Conservation (phyloP, 2,113 vertebrate species). For the Cricetomys ansorgei region DNA sequence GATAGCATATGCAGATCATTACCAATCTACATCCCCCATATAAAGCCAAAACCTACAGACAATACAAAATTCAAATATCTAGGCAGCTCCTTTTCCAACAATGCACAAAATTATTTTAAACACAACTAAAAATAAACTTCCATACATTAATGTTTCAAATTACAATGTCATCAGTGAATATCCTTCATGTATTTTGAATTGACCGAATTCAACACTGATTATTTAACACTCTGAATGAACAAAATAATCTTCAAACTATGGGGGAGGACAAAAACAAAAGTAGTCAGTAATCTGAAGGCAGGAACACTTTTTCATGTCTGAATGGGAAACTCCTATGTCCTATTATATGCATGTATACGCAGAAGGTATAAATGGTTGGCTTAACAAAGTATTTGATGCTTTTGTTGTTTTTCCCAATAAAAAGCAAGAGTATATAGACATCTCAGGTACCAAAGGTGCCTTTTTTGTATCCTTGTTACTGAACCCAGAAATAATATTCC, state of each 20-base stretch:
- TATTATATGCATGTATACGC: not conserved
- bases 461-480: conserved; percentile 29
- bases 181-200: not conserved
- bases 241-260: not conserved
- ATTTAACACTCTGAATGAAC: not conserved
- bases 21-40: too few species aligned
- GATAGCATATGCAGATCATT: too few species aligned
- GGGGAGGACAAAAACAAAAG: not conserved
- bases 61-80: too few species aligned
- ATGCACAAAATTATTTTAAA: too few species aligned
- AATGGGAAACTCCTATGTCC: not conserved
- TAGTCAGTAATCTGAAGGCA: not conserved
- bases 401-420: not conserved
- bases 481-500: not conserved
- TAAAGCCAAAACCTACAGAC: too few species aligned
- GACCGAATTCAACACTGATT: not conserved
- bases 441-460: not conserved
- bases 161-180: conserved; percentile 2
- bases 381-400: not conserved
- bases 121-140: too few species aligned
- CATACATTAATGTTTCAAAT: too few species aligned
- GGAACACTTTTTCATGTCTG: not conserved
- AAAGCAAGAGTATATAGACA: not conserved
- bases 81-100: too few species aligned
- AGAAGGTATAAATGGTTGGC: not conserved